Evolutionary conservation across 2,797 vertebrate genomes (phyloP).

Genomic region (Sphaeramia orbicularis): DNA sequence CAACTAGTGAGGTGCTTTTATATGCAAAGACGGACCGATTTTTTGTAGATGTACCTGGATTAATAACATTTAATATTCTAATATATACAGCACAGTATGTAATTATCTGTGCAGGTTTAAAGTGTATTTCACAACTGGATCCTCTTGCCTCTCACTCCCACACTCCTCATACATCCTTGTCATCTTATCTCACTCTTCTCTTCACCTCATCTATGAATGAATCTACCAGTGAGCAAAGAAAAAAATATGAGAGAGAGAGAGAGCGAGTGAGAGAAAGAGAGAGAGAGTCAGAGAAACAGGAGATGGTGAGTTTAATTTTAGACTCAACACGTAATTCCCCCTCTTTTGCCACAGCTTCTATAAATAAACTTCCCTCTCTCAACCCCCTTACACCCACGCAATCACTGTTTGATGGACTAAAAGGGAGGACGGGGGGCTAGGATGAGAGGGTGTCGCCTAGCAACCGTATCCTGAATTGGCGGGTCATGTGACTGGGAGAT

Average conservation of each 20-base stretch:
- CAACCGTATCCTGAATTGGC: slow-evolving; percentile 73
- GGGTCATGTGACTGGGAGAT: slow-evolving; percentile 68
- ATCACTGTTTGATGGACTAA: slow-evolving; percentile 50
- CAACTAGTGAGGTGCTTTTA: background rate
- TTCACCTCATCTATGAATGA: slow-evolving; percentile 68
- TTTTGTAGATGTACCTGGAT: background rate
- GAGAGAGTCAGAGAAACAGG: background rate
- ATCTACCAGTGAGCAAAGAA: slow-evolving; percentile 16
- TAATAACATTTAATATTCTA: background rate
- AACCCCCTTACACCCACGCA: slow-evolving; percentile 22
- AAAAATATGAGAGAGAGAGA: background rate
- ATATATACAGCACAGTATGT: background rate
- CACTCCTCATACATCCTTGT: slow-evolving; percentile 27
- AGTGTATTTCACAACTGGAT: slow-evolving; percentile 9
- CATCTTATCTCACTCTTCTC: slow-evolving; percentile 29
- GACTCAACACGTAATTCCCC: slow-evolving; percentile 65
- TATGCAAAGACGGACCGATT: background rate
- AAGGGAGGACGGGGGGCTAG: slow-evolving; percentile 15
- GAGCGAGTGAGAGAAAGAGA: too few species aligned
- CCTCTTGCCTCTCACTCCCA: slow-evolving; percentile 6
- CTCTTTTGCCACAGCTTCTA: slow-evolving; percentile 63
- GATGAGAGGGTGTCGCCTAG: slow-evolving; percentile 69
- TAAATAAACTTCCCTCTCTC: slow-evolving; percentile 71
- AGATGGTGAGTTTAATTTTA: slow-evolving; percentile 74
- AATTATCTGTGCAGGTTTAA: slow-evolving; percentile 8